Base-by-base conservation (phyloP, 2,888 invertebrate species). In the Chrysomela aeneicollis region DNA sequence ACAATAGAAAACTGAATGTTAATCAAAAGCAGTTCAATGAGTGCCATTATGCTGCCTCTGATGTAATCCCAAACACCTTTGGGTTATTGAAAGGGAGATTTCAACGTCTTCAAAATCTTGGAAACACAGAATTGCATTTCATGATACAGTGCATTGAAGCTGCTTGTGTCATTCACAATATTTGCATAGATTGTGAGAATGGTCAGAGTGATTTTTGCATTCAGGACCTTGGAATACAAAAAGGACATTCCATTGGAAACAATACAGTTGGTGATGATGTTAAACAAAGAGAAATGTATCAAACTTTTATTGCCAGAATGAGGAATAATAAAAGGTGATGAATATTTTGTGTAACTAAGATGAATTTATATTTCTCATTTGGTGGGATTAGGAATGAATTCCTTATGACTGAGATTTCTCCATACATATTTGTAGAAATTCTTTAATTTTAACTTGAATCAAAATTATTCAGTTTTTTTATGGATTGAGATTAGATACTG, bases 81-180 rank as follows among this genome's bases (percentile, higher is more conserved):
- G 61, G 66, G 0, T n/a, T 49, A 10, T 32, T 69, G 21, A 69
- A 69, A 53, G 64, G 62, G 6, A 57, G 69, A 21, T 67, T 69
- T 37, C 69, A 69, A 37, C 52, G 64, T 9, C 55, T 69, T 8
- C 64, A 67, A 18, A 53, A 64, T 19, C 50, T 66, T 37, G 66
- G 64, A 46, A 69, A 64, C 32, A 64, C 21, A 53, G 69, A 64
- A 10, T 32, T 64, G 9, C 60, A 30, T 2, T 55, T 65, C 18
- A 53, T 63, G 9, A 52, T 54, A 9, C 32, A 61, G 4, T 63
- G 63, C 19, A 35, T 67, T 0, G 59, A 69, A 49, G 53, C 66
- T 1, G 61, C 66, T 15, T 69, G 69, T 32, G 66, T 63, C 5
- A 18, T 69, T 10, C 66, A 69, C n/a, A 69, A 69, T 55, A 52